A percentile compares a stretch with the other conserved stretches of the same genome.
These are phyloP conservation scores for Cephus cinctus DNA, from an alignment of 1,140 invertebrate genomes.

Conservation along the genomic window DNA sequence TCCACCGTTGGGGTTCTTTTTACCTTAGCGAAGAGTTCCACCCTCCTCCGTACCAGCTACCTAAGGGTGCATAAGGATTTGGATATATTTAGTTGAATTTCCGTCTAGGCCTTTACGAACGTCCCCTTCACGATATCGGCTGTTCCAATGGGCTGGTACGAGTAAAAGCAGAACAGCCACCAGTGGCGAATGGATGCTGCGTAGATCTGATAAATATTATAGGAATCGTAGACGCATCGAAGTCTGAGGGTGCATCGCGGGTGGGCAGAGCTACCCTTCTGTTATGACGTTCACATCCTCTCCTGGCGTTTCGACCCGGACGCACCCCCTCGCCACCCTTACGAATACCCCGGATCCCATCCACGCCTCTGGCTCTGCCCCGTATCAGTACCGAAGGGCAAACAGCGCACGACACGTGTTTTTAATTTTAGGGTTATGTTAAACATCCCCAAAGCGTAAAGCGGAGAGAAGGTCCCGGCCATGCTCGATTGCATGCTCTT, in stretches of 20 bases:
- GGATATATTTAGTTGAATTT: no score
- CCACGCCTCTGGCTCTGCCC: conserved; percentile 5
- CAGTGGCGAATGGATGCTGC: no score
- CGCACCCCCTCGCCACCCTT: background rate
- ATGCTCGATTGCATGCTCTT: no score
- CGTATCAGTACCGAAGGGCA: conserved; percentile 10
- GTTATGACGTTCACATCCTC: conserved; percentile 12
- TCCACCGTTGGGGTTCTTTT: conserved; percentile 36
- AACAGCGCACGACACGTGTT: conserved; percentile 12
- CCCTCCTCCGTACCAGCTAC: background rate
- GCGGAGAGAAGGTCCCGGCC: conserved; percentile 7
- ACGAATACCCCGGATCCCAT: background rate
- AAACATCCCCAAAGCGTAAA: conserved; percentile 13
- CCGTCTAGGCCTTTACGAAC: no score
- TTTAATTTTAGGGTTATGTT: conserved; percentile 17
- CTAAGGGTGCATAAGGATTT: no score
- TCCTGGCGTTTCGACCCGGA: background rate
- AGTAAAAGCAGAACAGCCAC: no score
- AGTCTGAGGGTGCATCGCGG: background rate
- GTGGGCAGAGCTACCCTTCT: conserved; percentile 3
- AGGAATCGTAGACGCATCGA: no score
- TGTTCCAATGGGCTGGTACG: no score
- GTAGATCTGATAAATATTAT: no score
- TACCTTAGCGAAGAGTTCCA: no score
- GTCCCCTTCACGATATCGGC: no score